These are phyloP conservation scores for Actinia tenebrosa DNA, from an alignment of 64 coral and sea anemone genomes.

Conservation along the genomic window DNA sequence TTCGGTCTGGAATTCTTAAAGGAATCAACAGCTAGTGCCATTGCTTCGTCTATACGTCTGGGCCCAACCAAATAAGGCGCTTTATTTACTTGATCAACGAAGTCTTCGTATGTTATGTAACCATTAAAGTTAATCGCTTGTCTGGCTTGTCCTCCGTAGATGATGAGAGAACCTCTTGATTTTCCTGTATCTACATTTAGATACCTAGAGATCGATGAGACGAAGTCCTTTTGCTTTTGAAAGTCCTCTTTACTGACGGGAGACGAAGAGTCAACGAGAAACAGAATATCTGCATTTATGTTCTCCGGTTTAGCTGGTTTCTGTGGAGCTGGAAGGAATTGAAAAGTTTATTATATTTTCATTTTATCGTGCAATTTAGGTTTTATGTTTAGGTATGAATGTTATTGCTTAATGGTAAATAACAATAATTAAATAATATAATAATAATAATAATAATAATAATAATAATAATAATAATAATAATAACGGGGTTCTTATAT, in stretches of 20 bases:
- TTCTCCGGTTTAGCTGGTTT: background rate
- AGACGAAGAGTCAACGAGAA: slow-evolving; percentile 54
- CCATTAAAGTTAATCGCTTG: slow-evolving; percentile 9
- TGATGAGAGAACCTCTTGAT: slow-evolving; percentile 26
- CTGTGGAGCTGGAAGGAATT: background rate
- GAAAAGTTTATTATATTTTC: background rate
- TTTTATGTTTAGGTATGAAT: too few species aligned
- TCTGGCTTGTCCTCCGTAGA: slow-evolving; percentile 31
- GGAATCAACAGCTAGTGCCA: slow-evolving; percentile 34
- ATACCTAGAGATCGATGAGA: slow-evolving; percentile 6
- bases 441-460: too few species aligned
- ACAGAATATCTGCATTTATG: slow-evolving; percentile 49
- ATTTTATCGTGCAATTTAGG: too few species aligned
- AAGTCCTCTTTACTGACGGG: slow-evolving; percentile 18
- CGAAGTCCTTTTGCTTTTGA: slow-evolving; percentile 24
- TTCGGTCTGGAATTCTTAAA: slow-evolving; percentile 41
- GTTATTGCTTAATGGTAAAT: too few species aligned
- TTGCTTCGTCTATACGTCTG: slow-evolving; percentile 43
- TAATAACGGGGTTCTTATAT: too few species aligned
- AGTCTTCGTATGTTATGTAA: slow-evolving; percentile 22
- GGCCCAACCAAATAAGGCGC: slow-evolving; percentile 35
- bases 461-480: too few species aligned
- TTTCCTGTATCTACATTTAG: background rate
- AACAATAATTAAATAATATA: too few species aligned
- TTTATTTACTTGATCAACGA: slow-evolving; percentile 39